These are phyloP conservation scores for Urophycis tenuis DNA, from an alignment of 2,797 vertebrate species.

Conservation along the genomic window DNA sequence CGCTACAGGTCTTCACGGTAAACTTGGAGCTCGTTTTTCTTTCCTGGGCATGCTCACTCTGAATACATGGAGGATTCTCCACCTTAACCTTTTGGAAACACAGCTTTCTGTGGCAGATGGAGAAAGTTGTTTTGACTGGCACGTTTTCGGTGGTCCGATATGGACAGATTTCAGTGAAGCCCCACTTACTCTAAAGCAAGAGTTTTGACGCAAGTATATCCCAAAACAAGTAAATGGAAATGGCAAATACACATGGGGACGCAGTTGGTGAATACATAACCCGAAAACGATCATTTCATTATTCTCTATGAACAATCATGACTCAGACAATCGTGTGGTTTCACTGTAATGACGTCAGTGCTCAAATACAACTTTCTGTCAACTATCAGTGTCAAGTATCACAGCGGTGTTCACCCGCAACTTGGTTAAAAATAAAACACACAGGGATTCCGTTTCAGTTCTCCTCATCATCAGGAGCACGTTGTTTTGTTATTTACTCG, in stretches of 20 bases:
- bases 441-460: neutral
- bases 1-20: conserved; percentile 28
- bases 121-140: neutral
- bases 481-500: neutral
- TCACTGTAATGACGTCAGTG: conserved; percentile 56
- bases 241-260: neutral
- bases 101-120: neutral
- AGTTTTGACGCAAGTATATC: neutral
- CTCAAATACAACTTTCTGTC: conserved; percentile 17
- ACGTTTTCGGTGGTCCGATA: neutral
- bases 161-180: neutral
- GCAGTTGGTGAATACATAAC: neutral
- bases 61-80: neutral
- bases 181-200: neutral
- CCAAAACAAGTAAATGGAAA: neutral
- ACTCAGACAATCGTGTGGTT: conserved; percentile 51
- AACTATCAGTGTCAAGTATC: neutral
- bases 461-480: neutral
- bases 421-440: neutral
- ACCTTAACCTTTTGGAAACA: neutral
- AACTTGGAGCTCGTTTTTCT: neutral
- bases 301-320: conserved; percentile 23
- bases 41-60: neutral
- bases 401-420: neutral
- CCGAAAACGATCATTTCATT: neutral